These are phyloP conservation scores for Stenichneumon culpator DNA, from an alignment of 2,888 invertebrate species.

Conservation along the genomic window DNA sequence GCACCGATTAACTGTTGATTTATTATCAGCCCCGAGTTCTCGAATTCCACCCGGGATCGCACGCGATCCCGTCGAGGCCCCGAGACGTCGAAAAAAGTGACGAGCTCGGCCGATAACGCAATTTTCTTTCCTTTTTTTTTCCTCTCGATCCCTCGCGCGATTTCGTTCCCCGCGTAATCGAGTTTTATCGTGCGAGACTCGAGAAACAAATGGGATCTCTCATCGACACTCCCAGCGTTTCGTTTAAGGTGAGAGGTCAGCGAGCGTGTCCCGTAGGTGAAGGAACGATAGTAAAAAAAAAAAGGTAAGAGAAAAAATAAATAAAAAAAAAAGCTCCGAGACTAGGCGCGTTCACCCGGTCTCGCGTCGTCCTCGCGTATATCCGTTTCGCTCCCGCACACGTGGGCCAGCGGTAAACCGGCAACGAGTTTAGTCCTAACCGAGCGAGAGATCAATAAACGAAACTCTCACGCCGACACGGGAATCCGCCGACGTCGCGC, in stretches of 20 bases:
- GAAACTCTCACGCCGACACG: conserved; percentile 36
- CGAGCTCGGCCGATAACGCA: too few species aligned
- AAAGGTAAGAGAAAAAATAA: background rate
- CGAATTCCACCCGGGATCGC: conserved; percentile 24
- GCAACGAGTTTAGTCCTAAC: conserved; percentile 31
- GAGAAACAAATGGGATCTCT: conserved; percentile 15
- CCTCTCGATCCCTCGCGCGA: background rate
- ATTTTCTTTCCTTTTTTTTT: background rate
- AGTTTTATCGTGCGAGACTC: conserved; percentile 37
- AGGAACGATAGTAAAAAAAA: conserved; percentile 14
- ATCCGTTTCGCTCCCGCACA: background rate
- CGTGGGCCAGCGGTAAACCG: conserved; percentile 8
- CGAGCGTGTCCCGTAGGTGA: background rate
- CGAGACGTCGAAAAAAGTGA: background rate
- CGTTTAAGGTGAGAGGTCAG: conserved; percentile 31
- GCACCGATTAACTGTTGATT: conserved; percentile 25
- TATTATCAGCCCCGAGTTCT: conserved; percentile 24
- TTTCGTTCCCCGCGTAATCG: conserved; percentile 35
- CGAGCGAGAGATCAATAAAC: conserved; percentile 57
- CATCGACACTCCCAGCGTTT: conserved; percentile 28
- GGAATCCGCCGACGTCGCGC: conserved; percentile 27
- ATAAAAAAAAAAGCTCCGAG: background rate
- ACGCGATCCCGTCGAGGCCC: too few species aligned
- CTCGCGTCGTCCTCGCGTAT: background rate
- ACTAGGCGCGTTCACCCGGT: conserved; percentile 30